Conservation (phyloP, 2,113 vertebrate genomes). For the Nasalis larvatus region DNA sequence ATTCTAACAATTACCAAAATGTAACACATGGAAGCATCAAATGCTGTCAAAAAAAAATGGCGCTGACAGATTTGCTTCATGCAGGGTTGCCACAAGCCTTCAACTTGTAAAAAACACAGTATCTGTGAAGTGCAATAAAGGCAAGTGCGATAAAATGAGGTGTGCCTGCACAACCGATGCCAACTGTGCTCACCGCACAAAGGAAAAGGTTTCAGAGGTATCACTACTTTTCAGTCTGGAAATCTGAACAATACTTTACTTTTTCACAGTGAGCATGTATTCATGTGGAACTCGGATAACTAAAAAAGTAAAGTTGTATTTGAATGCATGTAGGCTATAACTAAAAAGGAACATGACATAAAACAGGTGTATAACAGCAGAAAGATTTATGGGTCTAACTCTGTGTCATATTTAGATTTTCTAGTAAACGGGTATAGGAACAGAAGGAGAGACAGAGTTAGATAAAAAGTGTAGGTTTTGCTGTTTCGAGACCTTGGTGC, state of each 20-base stretch:
- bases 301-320: neutral
- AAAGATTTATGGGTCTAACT: neutral
- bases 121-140: neutral
- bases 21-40: neutral
- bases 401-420: neutral
- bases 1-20: neutral
- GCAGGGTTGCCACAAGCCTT: neutral
- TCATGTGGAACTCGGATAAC: neutral
- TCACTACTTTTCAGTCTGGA: neutral
- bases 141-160: neutral
- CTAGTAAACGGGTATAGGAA: neutral
- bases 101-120: neutral
- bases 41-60: neutral
- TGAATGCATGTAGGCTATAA: neutral
- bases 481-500: conserved; percentile 91
- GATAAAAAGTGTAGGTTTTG: neutral
- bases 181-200: neutral
- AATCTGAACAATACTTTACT: neutral
- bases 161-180: neutral
- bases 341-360: neutral
- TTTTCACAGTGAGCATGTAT: neutral
- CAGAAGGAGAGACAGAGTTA: neutral
- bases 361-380: neutral
- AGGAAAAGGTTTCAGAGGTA: neutral
- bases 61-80: neutral